These are phyloP conservation scores for Chymomyza amoena DNA, from an alignment of 2,888 invertebrate genomes.

Conservation along the genomic window DNA sequence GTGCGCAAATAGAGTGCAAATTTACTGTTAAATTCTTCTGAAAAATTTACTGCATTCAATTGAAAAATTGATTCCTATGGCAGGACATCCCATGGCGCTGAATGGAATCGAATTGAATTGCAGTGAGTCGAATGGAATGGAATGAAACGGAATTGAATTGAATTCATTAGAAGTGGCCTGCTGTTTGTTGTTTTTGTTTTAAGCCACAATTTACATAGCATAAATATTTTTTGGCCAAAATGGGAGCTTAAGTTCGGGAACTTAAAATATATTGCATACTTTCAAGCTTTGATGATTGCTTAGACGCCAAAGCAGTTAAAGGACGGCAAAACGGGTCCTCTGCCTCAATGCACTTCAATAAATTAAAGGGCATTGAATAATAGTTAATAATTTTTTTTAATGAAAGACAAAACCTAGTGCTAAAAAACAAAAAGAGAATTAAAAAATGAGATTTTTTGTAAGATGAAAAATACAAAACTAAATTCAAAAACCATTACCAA, in stretches of 20 bases:
- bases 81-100: not conserved
- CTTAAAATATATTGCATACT: too few relatives aligned
- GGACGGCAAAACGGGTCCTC: too few relatives aligned
- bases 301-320: too few relatives aligned
- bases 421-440: too few relatives aligned
- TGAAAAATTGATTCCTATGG: constrained; percentile 34
- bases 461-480: too few relatives aligned
- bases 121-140: not conserved
- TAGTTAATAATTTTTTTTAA: too few relatives aligned
- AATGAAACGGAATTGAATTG: not conserved
- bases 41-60: constrained; percentile 37
- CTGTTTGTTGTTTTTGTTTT: constrained; percentile 22
- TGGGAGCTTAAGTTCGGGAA: not conserved
- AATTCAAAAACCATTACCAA: too few relatives aligned
- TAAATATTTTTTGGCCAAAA: constrained; percentile 1
- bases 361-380: too few relatives aligned
- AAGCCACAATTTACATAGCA: constrained; percentile 48
- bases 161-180: constrained; percentile 27
- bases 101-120: too few relatives aligned
- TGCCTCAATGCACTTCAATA: too few relatives aligned
- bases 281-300: not conserved
- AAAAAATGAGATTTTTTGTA: too few relatives aligned
- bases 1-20: constrained; percentile 10
- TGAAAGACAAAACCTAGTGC: too few relatives aligned
- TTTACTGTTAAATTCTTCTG: constrained; percentile 27